phyloP scores from a whole-genome alignment of 2,113 vertebrate genomes.

The Anhinga anhinga region DNA sequence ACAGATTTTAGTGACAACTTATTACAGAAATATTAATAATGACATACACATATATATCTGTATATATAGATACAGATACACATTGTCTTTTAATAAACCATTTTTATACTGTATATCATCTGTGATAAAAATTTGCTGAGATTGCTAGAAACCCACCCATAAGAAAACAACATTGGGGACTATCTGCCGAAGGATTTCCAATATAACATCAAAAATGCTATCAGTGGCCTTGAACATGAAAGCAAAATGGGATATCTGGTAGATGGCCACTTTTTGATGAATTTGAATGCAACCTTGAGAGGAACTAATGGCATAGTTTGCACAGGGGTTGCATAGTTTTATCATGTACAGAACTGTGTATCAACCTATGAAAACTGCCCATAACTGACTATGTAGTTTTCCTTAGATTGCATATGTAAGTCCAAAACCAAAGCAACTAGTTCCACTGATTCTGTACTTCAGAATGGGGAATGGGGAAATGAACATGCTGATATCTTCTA shows the following conservation, averaged over 20 bases:
- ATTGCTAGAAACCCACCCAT: background rate
- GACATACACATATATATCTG: fast-evolving
- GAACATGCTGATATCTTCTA: background rate
- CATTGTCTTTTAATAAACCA: background rate
- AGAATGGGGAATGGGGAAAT: background rate
- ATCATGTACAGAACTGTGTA: background rate
- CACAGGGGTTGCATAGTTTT: background rate
- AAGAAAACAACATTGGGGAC: background rate
- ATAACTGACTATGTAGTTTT: background rate
- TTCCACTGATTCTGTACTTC: background rate
- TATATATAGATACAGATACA: background rate
- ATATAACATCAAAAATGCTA: background rate
- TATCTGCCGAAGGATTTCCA: background rate
- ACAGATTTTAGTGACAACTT: background rate
- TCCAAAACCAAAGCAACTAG: background rate
- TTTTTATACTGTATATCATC: background rate
- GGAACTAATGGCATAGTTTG: background rate
- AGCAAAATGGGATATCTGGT: background rate
- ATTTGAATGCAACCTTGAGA: background rate
- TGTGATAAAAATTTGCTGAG: background rate
- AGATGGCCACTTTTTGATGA: background rate
- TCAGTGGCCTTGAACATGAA: background rate
- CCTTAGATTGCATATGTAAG: background rate
- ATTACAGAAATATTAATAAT: background rate
- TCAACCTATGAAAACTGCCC: background rate